Base-by-base conservation (phyloP, 2,113 vertebrate genomes). In the Hystrix brachyura region DNA sequence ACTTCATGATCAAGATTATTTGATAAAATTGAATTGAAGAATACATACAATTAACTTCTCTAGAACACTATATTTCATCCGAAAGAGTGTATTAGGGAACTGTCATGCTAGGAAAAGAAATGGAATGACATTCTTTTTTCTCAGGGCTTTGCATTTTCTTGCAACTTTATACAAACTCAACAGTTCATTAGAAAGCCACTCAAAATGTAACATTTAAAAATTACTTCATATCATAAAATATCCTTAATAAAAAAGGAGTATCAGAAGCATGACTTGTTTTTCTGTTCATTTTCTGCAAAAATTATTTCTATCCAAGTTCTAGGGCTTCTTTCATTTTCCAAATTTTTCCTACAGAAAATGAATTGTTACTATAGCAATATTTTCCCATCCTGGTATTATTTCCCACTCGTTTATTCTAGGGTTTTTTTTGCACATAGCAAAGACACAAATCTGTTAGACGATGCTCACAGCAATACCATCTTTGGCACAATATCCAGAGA, bases 381-480 rank as follows among this genome's bases (percentile, higher is more conserved):
- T 97, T 98, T 98, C 95, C 97, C 97, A 98, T 94, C 90, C 96
- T 97, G 93, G 94, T 96, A 98, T 98, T 97, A 98, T 98, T 98
- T 98, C 98, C 97, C 19, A 0, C 94, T 98, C 92, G 86, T 85
- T 98, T 98, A 96, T 98, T 98, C 97, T 88, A 95, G 97, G 94
- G 32, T 53, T 98, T 85, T 90, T 98, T 98, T 96, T 97, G 89
- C 88, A 97, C 96, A 92, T 97, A 98, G 97, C 98, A 98, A 98
- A 97, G 91, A 96, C 90, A 98, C 65, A 96, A 96, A 93, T 93
- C 93, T 96, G 90, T 91, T 95, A 91, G 94, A 97, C 96, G 98
- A 86, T 94, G 29, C 96, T 97, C 96, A 84, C 4, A 89, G 87
- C n/a, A 95, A 89, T 90, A 72, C 21, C 78, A 96, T 93, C 91